Evolutionary conservation across 2,888 invertebrate species (phyloP).

Genomic region (Argynnis bischoffii): DNA sequence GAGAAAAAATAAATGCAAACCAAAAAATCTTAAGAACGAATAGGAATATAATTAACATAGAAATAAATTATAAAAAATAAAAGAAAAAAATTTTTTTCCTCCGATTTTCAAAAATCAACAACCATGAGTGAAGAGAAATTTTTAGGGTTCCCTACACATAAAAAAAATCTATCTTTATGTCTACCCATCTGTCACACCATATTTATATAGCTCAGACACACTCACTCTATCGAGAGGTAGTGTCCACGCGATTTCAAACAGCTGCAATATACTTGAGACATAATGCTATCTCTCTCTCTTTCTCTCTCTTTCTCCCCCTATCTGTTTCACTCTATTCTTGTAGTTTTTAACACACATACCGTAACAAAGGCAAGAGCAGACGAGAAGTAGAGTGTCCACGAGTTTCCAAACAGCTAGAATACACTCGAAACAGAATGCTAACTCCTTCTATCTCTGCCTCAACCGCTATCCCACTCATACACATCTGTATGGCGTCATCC

Average conservation of each 20-base stretch:
- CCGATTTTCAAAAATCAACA: too few relatives aligned
- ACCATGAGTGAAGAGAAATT: too few relatives aligned
- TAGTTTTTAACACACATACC: constrained; percentile 46
- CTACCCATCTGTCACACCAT: too few relatives aligned
- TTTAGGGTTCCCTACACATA: too few relatives aligned
- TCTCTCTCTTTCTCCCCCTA: neutral
- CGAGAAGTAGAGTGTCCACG: constrained; percentile 34
- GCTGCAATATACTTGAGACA: constrained; percentile 39
- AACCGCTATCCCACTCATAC: constrained; percentile 51
- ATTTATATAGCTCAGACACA: too few relatives aligned
- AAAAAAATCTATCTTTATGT: too few relatives aligned
- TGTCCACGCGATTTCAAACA: constrained; percentile 27
- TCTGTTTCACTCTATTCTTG: neutral
- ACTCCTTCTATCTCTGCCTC: constrained; percentile 32
- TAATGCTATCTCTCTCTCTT: neutral
- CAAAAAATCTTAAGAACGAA: too few relatives aligned
- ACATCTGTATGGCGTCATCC: constrained; percentile 58
- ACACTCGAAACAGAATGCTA: constrained; percentile 34
- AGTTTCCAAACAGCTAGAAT: constrained; percentile 35
- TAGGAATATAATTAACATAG: too few relatives aligned
- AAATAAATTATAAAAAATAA: too few relatives aligned
- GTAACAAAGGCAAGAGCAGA: constrained; percentile 57
- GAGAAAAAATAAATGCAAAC: too few relatives aligned
- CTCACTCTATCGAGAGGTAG: constrained; percentile 32
- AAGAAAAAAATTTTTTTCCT: too few relatives aligned